These are phyloP conservation scores for Dendropsophus ebraccatus DNA, from an alignment of 2,113 vertebrate species.

Conservation along the genomic window DNA sequence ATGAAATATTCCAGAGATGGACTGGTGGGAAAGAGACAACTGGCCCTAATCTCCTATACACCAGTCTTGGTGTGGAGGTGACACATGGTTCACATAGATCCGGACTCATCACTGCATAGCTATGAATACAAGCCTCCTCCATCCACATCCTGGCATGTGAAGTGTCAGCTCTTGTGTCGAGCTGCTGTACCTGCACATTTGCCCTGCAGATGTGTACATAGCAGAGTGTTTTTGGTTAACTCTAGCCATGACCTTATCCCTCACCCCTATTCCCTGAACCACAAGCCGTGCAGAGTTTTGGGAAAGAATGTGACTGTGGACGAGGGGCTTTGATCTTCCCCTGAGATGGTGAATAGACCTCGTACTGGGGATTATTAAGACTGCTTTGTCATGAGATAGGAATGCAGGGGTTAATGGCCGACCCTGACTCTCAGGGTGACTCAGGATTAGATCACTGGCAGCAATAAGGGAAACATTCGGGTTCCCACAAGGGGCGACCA, in stretches of 20 bases:
- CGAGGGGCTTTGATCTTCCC: constrained; percentile 62
- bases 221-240: not conserved
- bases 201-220: not conserved
- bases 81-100: too few relatives aligned
- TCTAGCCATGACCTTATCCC: not conserved
- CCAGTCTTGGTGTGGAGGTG: not conserved
- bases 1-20: not conserved
- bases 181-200: not conserved
- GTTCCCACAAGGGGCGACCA: constrained; percentile 60
- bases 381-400: constrained; percentile 71
- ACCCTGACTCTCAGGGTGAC: constrained; percentile 69
- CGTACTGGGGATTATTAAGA: constrained; percentile 66
- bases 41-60: not conserved
- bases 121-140: not conserved
- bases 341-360: constrained; percentile 31
- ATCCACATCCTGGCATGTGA: not conserved
- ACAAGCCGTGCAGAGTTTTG: constrained; percentile 63
- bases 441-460: constrained; percentile 71
- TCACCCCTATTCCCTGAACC: constrained; percentile 60
- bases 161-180: not conserved
- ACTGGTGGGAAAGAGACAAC: not conserved
- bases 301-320: constrained; percentile 63
- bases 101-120: not conserved
- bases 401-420: constrained; percentile 75
- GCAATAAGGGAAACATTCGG: constrained; percentile 68